phyloP scores from a whole-genome alignment of 35 echinoderm and acorn worm species.

The Chiridota heheva region DNA sequence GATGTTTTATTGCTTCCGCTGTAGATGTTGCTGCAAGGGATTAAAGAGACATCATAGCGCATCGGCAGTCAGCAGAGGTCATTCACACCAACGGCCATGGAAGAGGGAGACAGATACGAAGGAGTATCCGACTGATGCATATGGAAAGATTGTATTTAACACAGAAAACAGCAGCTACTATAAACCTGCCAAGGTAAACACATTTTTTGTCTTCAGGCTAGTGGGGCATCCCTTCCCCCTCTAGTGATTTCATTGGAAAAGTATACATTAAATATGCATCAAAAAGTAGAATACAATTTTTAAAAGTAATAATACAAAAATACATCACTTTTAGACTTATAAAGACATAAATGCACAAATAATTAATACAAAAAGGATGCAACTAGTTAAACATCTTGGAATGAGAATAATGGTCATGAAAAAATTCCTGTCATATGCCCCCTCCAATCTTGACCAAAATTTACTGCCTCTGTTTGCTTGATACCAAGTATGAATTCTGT shows the following conservation, averaged over 20 bases:
- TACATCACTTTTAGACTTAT: neutral
- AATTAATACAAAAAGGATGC: neutral
- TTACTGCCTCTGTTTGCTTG: too few relatives aligned
- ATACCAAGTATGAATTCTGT: too few relatives aligned
- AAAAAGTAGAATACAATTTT: neutral
- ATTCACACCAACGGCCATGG: neutral
- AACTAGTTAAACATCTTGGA: too few relatives aligned
- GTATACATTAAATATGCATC: neutral
- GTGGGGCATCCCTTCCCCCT: neutral
- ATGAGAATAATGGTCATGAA: too few relatives aligned
- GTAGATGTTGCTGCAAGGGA: too few relatives aligned
- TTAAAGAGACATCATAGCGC: too few relatives aligned
- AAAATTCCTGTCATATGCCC: too few relatives aligned
- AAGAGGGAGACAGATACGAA: slow-evolving; percentile 18
- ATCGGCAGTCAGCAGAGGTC: neutral
- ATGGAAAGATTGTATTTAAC: slow-evolving; percentile 26
- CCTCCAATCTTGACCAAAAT: too few relatives aligned
- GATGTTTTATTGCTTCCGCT: too few relatives aligned
- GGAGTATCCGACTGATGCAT: slow-evolving; percentile 54
- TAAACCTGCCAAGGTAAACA: slow-evolving; percentile 13
- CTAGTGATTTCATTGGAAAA: neutral
- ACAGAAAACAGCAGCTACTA: neutral
- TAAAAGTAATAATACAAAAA: neutral
- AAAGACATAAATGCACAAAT: too few relatives aligned
- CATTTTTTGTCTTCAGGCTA: neutral